These are phyloP conservation scores for Falco berigora DNA, from an alignment of 2,797 vertebrate genomes.

Conservation along the genomic window DNA sequence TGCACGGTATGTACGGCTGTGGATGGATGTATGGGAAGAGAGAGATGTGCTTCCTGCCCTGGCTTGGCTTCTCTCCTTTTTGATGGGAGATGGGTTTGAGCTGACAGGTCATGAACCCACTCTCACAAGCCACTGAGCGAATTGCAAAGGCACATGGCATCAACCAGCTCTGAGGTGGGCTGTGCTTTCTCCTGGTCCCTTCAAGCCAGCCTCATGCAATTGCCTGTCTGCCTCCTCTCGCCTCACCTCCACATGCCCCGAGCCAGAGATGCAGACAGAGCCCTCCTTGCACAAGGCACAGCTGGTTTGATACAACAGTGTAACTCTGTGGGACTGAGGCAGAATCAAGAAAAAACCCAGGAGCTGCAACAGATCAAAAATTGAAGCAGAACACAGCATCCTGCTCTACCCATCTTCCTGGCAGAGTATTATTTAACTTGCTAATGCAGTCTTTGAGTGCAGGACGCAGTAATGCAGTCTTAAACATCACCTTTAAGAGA, in stretches of 20 bases:
- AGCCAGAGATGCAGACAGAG: neutral
- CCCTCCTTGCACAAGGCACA: neutral
- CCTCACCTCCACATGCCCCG: neutral
- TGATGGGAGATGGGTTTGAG: neutral
- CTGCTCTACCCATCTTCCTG: neutral
- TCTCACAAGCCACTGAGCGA: neutral
- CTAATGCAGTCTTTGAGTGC: neutral
- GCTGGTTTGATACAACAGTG: accelerated
- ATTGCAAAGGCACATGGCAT: accelerated
- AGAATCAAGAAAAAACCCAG: neutral
- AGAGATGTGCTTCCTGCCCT: neutral
- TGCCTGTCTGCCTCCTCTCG: neutral
- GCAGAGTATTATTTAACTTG: neutral
- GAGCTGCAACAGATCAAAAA: neutral
- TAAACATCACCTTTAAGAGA: neutral
- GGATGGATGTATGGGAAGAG: neutral
- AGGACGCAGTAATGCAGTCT: neutral
- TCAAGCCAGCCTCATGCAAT: neutral
- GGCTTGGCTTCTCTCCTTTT: neutral
- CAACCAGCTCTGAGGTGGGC: neutral
- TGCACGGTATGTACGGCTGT: accelerated
- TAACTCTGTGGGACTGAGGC: neutral
- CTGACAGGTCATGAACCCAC: neutral
- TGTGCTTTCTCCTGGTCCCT: neutral
- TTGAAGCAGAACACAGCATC: neutral